Evolutionary conservation across 2,888 invertebrate genomes (phyloP).

Genomic region (Alcis repandata): DNA sequence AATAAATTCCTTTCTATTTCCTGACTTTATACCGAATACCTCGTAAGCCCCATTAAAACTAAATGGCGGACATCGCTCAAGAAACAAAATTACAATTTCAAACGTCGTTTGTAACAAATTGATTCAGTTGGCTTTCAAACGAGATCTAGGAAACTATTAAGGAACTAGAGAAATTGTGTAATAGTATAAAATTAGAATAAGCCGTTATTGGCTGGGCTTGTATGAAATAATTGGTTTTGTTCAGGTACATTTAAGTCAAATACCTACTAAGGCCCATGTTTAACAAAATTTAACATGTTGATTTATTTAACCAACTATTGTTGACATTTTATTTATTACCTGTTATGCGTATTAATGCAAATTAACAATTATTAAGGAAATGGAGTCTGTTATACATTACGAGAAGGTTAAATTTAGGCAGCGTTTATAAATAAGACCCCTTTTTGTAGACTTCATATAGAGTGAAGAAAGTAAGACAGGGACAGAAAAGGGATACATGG

Average conservation of each 20-base stretch:
- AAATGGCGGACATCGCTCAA: constrained; percentile 24
- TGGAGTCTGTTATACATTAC: too few relatives aligned
- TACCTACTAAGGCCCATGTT: background rate
- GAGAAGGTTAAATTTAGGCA: too few relatives aligned
- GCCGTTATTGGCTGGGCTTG: background rate
- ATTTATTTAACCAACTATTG: too few relatives aligned
- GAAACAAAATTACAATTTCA: constrained; percentile 30
- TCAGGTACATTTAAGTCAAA: background rate
- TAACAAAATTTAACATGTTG: too few relatives aligned
- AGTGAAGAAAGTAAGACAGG: too few relatives aligned
- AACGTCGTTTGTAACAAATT: constrained; percentile 39
- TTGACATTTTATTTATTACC: too few relatives aligned
- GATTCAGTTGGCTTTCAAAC: constrained; percentile 30
- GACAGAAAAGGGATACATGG: too few relatives aligned
- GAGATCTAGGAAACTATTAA: constrained; percentile 10
- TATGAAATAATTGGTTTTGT: constrained; percentile 7
- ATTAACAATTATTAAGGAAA: too few relatives aligned
- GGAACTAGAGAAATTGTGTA: background rate
- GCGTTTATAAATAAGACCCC: too few relatives aligned
- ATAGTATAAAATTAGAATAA: background rate
- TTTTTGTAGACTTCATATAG: too few relatives aligned
- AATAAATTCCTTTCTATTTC: too few relatives aligned
- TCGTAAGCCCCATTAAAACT: constrained; percentile 10
- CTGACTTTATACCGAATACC: background rate
- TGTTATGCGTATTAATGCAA: too few relatives aligned